Evolutionary conservation across 2,888 invertebrate genomes (phyloP).

Genomic region (Ptychoptera albimana): DNA sequence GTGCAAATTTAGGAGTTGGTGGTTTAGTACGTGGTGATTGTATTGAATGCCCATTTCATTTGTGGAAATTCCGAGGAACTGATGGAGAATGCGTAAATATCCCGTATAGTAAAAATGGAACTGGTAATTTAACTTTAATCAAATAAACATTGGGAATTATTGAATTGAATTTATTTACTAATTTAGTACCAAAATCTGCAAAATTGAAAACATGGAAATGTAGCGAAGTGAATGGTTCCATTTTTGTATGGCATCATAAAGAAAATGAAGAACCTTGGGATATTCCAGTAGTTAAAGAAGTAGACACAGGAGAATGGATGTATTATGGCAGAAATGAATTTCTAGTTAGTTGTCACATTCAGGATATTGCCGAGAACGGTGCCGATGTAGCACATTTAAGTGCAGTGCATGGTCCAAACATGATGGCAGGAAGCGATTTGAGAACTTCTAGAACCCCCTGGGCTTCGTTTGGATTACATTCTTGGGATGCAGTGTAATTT

Average conservation of each 20-base stretch:
- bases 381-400: conserved; percentile 69
- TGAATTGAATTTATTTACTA: conserved; percentile 1
- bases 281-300: conserved; percentile 38
- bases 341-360: conserved; percentile 57
- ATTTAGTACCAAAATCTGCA: conserved; percentile 49
- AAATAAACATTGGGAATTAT: not conserved
- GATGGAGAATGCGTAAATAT: conserved; percentile 57
- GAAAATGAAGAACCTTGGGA: conserved; percentile 58
- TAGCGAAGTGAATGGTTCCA: conserved; percentile 51
- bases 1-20: conserved; percentile 70
- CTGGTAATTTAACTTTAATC: conserved; percentile 21
- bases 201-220: conserved; percentile 52
- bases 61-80: conserved; percentile 64
- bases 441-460: conserved; percentile 21
- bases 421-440: conserved; percentile 35
- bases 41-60: conserved; percentile 79
- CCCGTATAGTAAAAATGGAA: conserved; percentile 47
- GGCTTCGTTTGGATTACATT: conserved; percentile 33
- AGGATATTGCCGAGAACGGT: conserved; percentile 86
- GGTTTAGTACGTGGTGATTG: conserved; percentile 62
- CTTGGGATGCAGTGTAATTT: conserved; percentile 35
- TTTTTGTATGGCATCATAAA: conserved; percentile 73
- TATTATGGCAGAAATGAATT: conserved; percentile 69
- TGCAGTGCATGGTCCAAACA: conserved; percentile 51
- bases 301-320: conserved; percentile 38